Base-by-base conservation (phyloP, 2,888 invertebrate species). In the Scelioninae gen. 1 region DNA sequence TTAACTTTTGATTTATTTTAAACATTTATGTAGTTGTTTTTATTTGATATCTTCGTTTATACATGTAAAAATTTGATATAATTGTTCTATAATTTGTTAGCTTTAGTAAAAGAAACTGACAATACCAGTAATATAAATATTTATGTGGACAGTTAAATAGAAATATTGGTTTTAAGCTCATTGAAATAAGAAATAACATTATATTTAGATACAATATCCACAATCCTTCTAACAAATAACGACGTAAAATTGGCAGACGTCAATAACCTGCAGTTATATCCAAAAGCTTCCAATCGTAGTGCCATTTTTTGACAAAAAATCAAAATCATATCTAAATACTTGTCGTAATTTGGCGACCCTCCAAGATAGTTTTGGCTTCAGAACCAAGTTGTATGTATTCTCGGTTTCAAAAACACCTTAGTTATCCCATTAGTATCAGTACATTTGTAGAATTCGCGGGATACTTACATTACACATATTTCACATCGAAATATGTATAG, bases 391-490 rank as follows among this genome's bases (percentile, higher is more conserved):
- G 29, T 23, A 34, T 58, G 74, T 55, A 68, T 32, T 10, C 51
- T 53, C 62, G 15, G 40, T 53, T 80, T 66, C 38, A 62, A 80
- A 72, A 68, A 53, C 72, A 66, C 74, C 62, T 72, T 71, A 71
- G 38, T 78, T 80, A 74, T 80, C 60, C 51, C 16, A 79, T 79
- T 71, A 65, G 71, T 72, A 65, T 72, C 78, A 47, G 65, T 72
- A 72, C 58, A 79, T 79, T 79, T 65, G 66, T 65, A 15, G 32
- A 60, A 60, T 60, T 51, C 9, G 34, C 9, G 34, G 56, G 16
- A 55, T 62, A 47, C 58, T 75, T 65, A 31, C 34, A 43, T 65
- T 65, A 40, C 63, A 23, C 23, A 23, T 23, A 23, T 11, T 60
- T 8, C 29, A 38, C 15, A 40, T n/a, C 32, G 11, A 55, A 29